Evolutionary conservation across 2,797 vertebrate genomes (phyloP), one percentile per base, ranked within the genome.

Genomic region (Antrozous pallidus): DNA sequence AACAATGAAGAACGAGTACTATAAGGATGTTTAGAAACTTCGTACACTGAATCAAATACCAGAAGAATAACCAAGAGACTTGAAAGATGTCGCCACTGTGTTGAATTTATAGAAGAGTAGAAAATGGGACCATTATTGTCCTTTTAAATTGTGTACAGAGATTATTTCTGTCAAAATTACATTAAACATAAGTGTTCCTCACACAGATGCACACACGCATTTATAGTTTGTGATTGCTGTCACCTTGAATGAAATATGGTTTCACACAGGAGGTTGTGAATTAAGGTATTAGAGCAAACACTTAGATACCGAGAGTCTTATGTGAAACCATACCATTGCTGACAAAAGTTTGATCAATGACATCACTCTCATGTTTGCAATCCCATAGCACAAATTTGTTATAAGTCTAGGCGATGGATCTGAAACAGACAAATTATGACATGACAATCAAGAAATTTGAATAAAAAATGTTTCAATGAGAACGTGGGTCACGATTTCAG

Each of bases 101-200:
- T 63, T 95, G 77, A 79, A 63, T 86, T 94, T 79, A 67, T 63
- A 38, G 49, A 42, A 9, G 24, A 12, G 31, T 71, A 58, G 40
- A 61, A 36, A 61, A 63, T 31, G 40, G 22, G 45, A 71, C 42
- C 40, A 42, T 33, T 69, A 42, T 82, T 86, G 67, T 69, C 26
- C 51, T 67, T 89, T 88, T 70, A 65, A 91, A 54, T 42, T 83
- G 16, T 79, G 17, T 42, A 40, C 31, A 31, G 61, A 26, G 56
- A 47, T 81, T 88, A 79, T 79, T 92, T 79, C 51, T 54, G 18
- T 69, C 92, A 90, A 95, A 78, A 90, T 90, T 90, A 79, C 33
- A 88, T 88, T 91, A 51, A 74, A 45, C 51, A 16, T 56, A 56
- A 82, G 54, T 70, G 36, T 93, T 91, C 90, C 67, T 93, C 90